Evolutionary conservation across 2,113 vertebrate species (phyloP).

Genomic region (Hyperoodon ampullatus): DNA sequence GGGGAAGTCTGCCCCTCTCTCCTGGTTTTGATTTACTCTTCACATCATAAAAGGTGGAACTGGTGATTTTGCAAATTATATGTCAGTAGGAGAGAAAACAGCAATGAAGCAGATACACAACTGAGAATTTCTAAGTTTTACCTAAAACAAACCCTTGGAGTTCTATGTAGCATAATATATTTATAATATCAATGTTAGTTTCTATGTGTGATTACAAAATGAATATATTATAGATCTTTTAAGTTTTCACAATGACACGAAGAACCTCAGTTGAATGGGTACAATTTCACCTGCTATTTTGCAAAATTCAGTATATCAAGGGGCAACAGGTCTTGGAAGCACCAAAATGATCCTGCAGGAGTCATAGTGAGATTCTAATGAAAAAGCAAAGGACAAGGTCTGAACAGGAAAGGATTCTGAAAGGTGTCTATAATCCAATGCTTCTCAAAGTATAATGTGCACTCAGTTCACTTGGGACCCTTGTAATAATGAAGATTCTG

Average conservation of each 20-base stretch:
- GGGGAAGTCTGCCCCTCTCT: background rate
- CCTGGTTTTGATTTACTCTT: slow-evolving; percentile 22
- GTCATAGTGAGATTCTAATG: background rate
- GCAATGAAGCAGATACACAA: background rate
- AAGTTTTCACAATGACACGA: background rate
- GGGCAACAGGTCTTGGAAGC: background rate
- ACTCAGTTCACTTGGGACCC: background rate
- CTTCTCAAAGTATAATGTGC: background rate
- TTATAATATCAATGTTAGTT: background rate
- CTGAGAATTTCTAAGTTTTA: slow-evolving; percentile 33
- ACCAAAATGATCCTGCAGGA: background rate
- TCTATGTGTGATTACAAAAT: slow-evolving; percentile 3
- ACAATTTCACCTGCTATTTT: background rate
- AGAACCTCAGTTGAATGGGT: background rate
- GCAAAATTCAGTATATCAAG: background rate
- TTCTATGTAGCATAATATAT: background rate
- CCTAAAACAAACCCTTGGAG: background rate
- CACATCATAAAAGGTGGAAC: background rate
- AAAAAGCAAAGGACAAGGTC: background rate
- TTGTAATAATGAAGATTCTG: background rate
- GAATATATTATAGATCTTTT: background rate
- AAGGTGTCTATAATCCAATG: background rate
- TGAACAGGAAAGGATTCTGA: background rate
- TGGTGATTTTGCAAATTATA: slow-evolving; percentile 30
- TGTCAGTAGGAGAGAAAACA: slow-evolving; percentile 42